phyloP scores from a whole-genome alignment of 2,113 vertebrate species.

The Melanerpes aurifrons region DNA sequence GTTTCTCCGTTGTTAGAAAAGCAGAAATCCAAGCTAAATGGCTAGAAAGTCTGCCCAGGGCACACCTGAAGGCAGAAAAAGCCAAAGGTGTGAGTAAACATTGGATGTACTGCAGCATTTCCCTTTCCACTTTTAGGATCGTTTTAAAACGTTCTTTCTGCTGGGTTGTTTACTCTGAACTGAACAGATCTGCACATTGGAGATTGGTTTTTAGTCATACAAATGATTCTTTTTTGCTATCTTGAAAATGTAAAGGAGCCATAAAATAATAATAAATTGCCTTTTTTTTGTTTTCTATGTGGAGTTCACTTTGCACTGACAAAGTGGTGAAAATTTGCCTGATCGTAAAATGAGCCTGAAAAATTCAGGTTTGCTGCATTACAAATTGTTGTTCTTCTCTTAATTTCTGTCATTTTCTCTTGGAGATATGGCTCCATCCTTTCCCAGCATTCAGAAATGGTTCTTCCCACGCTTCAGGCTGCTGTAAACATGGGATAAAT shows the following conservation, averaged over 20 bases:
- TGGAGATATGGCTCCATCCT: not conserved
- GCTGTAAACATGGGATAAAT: not conserved
- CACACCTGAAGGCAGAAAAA: conserved; percentile 18
- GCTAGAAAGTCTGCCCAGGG: not conserved
- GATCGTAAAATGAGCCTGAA: not conserved
- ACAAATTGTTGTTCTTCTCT: not conserved
- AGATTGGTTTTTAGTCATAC: not conserved
- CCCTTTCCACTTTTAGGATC: not conserved
- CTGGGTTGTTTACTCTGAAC: not conserved
- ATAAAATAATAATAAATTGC: not conserved
- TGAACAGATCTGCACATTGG: not conserved
- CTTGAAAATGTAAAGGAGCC: not conserved
- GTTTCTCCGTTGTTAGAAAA: not conserved
- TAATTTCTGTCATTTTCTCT: not conserved
- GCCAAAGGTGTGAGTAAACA: not conserved
- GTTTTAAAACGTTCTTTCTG: not conserved
- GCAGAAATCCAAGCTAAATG: not conserved
- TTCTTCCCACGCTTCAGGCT: not conserved
- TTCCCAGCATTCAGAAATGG: not conserved
- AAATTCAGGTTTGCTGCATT: not conserved
- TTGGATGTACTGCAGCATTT: not conserved
- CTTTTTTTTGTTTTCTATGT: not conserved
- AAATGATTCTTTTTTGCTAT: not conserved
- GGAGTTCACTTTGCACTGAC: not conserved
- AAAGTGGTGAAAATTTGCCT: not conserved